Conservation (phyloP, 2,113 vertebrate species). For the Neolamprologus sp. region DNA sequence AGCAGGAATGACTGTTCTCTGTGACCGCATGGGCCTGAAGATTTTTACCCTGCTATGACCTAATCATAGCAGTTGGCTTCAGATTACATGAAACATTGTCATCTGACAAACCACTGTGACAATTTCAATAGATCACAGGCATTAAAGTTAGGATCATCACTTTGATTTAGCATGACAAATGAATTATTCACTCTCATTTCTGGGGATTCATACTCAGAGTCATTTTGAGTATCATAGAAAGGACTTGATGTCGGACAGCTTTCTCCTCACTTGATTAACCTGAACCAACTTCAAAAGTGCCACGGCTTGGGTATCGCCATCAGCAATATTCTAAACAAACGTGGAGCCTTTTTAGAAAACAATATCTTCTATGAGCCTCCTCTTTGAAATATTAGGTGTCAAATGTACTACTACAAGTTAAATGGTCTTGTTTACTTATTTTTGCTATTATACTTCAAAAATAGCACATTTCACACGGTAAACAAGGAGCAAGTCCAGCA, state of each 20-base stretch:
- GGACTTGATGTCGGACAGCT: slow-evolving; percentile 25
- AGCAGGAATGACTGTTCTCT: not conserved
- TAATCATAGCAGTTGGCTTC: not conserved
- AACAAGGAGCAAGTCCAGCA: not conserved
- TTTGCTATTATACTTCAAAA: not conserved
- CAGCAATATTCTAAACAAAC: slow-evolving; percentile 7
- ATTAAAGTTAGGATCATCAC: slow-evolving; percentile 4
- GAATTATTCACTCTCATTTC: slow-evolving; percentile 34
- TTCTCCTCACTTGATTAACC: slow-evolving; percentile 29
- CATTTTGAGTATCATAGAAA: slow-evolving; percentile 17
- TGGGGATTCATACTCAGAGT: slow-evolving; percentile 5
- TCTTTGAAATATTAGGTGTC: slow-evolving; percentile 21
- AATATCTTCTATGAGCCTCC: not conserved
- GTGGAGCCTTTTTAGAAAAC: not conserved
- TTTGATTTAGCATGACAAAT: slow-evolving; percentile 37
- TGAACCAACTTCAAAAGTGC: slow-evolving; percentile 36
- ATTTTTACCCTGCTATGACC: not conserved
- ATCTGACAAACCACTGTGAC: not conserved
- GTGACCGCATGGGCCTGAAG: not conserved
- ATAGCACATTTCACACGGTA: not conserved
- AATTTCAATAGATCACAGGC: not conserved
- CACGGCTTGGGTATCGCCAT: not conserved
- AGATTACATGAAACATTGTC: not conserved
- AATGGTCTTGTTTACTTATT: not conserved
- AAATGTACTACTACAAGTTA: not conserved